These are phyloP conservation scores for Betta splendens DNA, from an alignment of 2,797 vertebrate species.

Conservation along the genomic window DNA sequence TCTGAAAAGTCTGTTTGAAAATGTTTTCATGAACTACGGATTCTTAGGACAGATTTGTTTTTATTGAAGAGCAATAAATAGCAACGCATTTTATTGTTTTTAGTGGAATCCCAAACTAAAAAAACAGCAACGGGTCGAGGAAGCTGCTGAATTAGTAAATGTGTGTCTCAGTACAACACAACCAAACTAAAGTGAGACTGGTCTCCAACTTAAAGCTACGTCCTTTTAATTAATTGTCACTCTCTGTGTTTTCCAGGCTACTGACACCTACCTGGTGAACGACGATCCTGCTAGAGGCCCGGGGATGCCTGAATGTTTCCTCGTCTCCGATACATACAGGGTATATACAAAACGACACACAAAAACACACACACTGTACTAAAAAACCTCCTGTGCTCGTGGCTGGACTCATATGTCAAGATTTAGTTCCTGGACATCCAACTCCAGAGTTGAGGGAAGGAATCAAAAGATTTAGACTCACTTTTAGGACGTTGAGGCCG, in stretches of 20 bases:
- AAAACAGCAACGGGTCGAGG: conserved; percentile 5
- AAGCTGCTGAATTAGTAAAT: background rate
- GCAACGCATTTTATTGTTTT: background rate
- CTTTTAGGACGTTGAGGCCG: conserved; percentile 18
- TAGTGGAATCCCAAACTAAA: background rate
- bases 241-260: conserved; percentile 74
- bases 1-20: background rate
- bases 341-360: conserved; percentile 67
- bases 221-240: conserved; percentile 19
- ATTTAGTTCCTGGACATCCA: conserved; percentile 41
- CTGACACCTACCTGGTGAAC: conserved; percentile 86
- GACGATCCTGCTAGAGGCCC: conserved; percentile 83
- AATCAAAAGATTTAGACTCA: conserved; percentile 9
- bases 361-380: conserved; percentile 24
- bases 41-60: background rate
- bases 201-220: background rate
- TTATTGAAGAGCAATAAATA: background rate
- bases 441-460: conserved; percentile 13
- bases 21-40: background rate
- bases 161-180: background rate
- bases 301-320: conserved; percentile 86
- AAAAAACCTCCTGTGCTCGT: conserved; percentile 16
- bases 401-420: conserved; percentile 8
- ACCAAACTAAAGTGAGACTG: background rate
- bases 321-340: conserved; percentile 86